These are phyloP conservation scores for Nematolebias whitei DNA, from an alignment of 2,113 vertebrate species.

Conservation along the genomic window DNA sequence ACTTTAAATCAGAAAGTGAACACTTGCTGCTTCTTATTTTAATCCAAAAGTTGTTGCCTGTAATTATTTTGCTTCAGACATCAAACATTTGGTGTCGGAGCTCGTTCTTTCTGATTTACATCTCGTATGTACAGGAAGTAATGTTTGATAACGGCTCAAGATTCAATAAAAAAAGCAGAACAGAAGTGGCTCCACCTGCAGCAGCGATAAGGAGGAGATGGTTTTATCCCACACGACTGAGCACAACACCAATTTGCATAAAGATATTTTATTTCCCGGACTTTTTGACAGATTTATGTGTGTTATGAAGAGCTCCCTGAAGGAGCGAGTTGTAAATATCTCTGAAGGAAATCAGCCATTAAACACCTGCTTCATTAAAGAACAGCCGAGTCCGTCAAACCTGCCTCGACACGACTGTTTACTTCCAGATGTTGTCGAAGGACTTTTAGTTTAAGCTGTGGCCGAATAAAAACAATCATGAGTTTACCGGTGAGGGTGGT, in stretches of 20 bases:
- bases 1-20: too few species aligned
- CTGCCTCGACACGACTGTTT: background rate
- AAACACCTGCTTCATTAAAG: slow-evolving; percentile 13
- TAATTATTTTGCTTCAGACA: background rate
- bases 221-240: slow-evolving; percentile 19
- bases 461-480: background rate
- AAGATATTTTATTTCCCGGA: slow-evolving; percentile 21
- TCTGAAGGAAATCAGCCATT: background rate
- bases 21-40: background rate
- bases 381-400: background rate
- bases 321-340: slow-evolving; percentile 23
- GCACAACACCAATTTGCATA: slow-evolving; percentile 10
- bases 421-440: background rate
- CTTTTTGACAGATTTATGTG: slow-evolving; percentile 14
- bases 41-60: background rate
- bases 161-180: background rate
- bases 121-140: background rate
- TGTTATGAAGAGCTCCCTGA: background rate
- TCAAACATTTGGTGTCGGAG: background rate
- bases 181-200: slow-evolving; percentile 36
- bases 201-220: slow-evolving; percentile 19
- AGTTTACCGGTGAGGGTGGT: too few species aligned
- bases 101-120: slow-evolving; percentile 1
- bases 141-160: background rate
- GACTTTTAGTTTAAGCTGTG: background rate